Conservation (phyloP, 2,797 vertebrate genomes). For the Typhlichthys eigenmanni region DNA sequence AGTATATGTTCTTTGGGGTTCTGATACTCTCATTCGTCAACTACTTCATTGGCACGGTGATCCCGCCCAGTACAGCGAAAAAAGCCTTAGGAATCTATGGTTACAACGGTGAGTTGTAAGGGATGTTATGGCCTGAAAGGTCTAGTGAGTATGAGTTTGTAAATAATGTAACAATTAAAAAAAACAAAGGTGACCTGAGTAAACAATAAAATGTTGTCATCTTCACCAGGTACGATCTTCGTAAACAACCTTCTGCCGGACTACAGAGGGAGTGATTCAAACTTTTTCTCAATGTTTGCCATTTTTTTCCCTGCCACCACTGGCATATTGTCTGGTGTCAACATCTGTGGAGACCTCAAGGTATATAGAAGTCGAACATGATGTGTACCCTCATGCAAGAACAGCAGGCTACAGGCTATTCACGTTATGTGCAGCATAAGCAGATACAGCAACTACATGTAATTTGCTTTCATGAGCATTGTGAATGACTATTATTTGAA, state of each 20-base stretch:
- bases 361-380: conserved; percentile 38
- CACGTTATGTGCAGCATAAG: too few relatives aligned
- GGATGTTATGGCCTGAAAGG: too few relatives aligned
- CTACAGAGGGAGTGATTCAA: conserved; percentile 47
- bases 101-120: conserved; percentile 65
- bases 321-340: conserved; percentile 77
- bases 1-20: conserved; percentile 76
- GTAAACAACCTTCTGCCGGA: conserved; percentile 64
- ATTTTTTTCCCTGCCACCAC: conserved; percentile 82
- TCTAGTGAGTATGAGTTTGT: too few relatives aligned
- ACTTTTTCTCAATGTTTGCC: conserved; percentile 80
- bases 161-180: too few relatives aligned
- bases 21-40: conserved; percentile 75
- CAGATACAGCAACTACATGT: too few relatives aligned
- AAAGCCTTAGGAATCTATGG: conserved; percentile 72
- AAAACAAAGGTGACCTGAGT: too few relatives aligned
- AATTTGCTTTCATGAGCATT: too few relatives aligned
- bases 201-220: not conserved
- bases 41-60: conserved; percentile 73
- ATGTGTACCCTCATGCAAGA: too few relatives aligned
- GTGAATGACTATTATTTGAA: too few relatives aligned
- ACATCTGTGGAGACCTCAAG: conserved; percentile 80
- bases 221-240: not conserved
- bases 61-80: conserved; percentile 58
- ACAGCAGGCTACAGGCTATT: too few relatives aligned